These are phyloP conservation scores for Clarias fuscus DNA, from an alignment of 2,797 vertebrate genomes.

Conservation along the genomic window DNA sequence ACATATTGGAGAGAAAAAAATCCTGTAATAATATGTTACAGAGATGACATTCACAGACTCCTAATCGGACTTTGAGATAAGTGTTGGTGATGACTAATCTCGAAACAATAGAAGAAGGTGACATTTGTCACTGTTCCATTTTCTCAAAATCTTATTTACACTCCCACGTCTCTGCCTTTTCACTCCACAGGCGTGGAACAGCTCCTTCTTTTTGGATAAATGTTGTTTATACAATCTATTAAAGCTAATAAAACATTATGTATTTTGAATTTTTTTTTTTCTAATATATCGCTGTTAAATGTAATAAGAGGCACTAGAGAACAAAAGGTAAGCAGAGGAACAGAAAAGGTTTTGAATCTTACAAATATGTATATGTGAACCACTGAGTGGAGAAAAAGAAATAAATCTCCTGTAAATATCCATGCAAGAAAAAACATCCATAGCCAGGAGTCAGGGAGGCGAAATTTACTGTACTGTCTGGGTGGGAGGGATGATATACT, in stretches of 20 bases:
- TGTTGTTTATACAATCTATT: not conserved
- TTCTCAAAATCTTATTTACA: conserved; percentile 11
- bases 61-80: not conserved
- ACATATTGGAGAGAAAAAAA: not conserved
- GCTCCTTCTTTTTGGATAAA: not conserved
- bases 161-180: conserved; percentile 3
- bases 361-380: not conserved
- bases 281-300: not conserved
- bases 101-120: not conserved
- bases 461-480: not conserved
- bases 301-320: not conserved
- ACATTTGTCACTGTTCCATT: conserved; percentile 10
- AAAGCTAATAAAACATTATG: no score
- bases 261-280: not conserved
- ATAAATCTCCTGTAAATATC: no score
- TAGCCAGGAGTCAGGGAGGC: not conserved
- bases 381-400: not conserved
- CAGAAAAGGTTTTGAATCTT: not conserved
- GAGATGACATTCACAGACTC: not conserved
- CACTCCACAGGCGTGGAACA: not conserved
- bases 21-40: not conserved
- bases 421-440: not conserved
- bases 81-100: not conserved
- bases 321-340: not conserved
- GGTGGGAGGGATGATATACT: not conserved